Percentiles rank a stretch among this genome's conserved stretches.
Conservation (phyloP, 2,888 invertebrate genomes). For the Teleogryllus oceanicus region DNA sequence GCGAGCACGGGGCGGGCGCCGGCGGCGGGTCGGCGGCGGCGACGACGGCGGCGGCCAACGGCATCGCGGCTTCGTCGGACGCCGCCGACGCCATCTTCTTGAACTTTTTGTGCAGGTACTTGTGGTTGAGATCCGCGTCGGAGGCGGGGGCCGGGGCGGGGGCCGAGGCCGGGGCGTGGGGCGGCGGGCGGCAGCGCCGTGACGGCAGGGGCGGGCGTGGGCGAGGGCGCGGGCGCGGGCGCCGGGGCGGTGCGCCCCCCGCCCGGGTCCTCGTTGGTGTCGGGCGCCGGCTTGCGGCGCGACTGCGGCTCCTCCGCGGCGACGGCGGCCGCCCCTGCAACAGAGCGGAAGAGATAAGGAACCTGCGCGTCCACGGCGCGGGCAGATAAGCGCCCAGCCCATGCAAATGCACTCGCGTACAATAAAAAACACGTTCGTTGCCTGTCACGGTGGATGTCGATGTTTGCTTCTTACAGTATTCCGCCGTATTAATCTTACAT, state of each 20-base stretch:
- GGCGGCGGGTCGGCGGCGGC: background rate
- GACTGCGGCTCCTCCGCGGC: background rate
- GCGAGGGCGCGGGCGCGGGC: background rate
- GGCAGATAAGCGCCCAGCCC: too few relatives aligned
- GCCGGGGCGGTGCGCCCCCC: conserved; percentile 19
- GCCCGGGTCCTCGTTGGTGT: conserved; percentile 31
- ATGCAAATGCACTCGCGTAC: too few relatives aligned
- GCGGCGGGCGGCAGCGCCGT: background rate
- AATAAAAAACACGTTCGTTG: too few relatives aligned
- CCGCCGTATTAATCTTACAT: too few relatives aligned
- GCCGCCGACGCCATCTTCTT: conserved; percentile 74
- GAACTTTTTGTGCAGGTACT: conserved; percentile 89
- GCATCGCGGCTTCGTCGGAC: conserved; percentile 41
- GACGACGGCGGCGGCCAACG: background rate
- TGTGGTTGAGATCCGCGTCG: conserved; percentile 44
- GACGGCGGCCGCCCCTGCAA: background rate
- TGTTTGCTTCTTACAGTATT: too few relatives aligned
- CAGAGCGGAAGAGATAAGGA: background rate
- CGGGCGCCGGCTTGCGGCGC: background rate
- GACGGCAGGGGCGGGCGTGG: too few relatives aligned
- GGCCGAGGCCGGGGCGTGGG: background rate
- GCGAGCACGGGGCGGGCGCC: conserved; percentile 20
- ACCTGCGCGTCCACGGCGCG: too few relatives aligned
- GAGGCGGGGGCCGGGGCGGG: conserved; percentile 4
- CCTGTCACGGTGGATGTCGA: too few relatives aligned